Evolutionary conservation across 2,888 invertebrate genomes (phyloP).

Genomic region (Ectropis crepuscularia): DNA sequence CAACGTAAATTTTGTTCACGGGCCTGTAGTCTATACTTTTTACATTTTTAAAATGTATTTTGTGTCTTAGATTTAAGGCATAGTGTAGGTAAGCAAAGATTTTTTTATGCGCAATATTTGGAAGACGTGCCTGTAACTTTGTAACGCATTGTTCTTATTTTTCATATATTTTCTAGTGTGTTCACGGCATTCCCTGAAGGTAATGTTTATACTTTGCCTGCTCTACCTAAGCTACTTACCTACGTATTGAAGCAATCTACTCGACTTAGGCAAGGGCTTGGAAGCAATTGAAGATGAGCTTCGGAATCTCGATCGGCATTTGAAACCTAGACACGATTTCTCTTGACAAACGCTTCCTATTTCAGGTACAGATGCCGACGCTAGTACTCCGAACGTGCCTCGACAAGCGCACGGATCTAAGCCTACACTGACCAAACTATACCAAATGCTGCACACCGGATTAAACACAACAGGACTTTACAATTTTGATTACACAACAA

Average conservation of each 20-base stretch:
- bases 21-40: too few relatives aligned
- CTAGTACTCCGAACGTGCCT: constrained; percentile 57
- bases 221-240: background rate
- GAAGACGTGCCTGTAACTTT: too few relatives aligned
- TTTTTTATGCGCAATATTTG: too few relatives aligned
- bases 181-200: too few relatives aligned
- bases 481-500: constrained; percentile 58
- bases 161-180: too few relatives aligned
- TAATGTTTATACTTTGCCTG: too few relatives aligned
- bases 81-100: too few relatives aligned
- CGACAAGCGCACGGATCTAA: constrained; percentile 52
- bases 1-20: too few relatives aligned
- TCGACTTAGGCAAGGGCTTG: background rate
- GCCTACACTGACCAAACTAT: constrained; percentile 74
- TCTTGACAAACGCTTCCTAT: constrained; percentile 40
- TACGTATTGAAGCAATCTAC: constrained; percentile 2
- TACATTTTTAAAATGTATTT: too few relatives aligned
- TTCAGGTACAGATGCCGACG: constrained; percentile 74
- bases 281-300: constrained; percentile 16
- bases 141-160: too few relatives aligned
- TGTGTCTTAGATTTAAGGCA: too few relatives aligned
- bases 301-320: constrained; percentile 14
- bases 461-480: constrained; percentile 58
- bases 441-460: constrained; percentile 72
- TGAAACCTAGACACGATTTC: constrained; percentile 20